Evolutionary conservation across 2,797 vertebrate species (phyloP).

Genomic region (Sparidentex hasta): DNA sequence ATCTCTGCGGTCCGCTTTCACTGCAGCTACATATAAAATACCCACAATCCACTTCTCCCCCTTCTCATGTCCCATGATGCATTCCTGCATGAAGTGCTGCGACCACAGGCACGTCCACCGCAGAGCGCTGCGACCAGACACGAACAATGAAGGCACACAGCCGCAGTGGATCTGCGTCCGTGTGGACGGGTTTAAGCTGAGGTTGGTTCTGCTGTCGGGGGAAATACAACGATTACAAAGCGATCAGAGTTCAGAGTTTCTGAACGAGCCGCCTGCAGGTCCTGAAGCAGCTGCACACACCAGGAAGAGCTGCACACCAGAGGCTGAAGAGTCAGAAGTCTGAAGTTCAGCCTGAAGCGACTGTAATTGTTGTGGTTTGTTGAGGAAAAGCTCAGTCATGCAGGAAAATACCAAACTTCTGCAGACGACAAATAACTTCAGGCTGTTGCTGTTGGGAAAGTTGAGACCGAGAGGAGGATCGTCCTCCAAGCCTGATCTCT

Average conservation of each 20-base stretch:
- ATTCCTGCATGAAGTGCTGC: slow-evolving; percentile 53
- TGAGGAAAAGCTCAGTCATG: slow-evolving; percentile 19
- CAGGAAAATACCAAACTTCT: background rate
- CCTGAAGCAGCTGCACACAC: background rate
- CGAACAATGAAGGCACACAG: slow-evolving; percentile 45
- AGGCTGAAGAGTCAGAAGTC: slow-evolving; percentile 24
- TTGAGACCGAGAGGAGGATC: background rate
- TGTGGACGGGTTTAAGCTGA: slow-evolving; percentile 9
- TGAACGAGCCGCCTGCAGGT: slow-evolving; percentile 18
- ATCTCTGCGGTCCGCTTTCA: slow-evolving; percentile 41
- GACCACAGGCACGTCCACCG: slow-evolving; percentile 41
- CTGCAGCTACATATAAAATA: slow-evolving; percentile 49
- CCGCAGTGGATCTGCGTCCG: slow-evolving; percentile 1
- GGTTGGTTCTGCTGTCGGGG: slow-evolving; percentile 20
- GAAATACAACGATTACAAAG: slow-evolving; percentile 21
- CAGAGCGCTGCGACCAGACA: slow-evolving; percentile 12
- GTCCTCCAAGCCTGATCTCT: background rate
- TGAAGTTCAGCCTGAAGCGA: slow-evolving; percentile 2
- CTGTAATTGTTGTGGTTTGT: slow-evolving; percentile 6
- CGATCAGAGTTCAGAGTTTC: slow-evolving; percentile 13
- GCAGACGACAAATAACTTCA: background rate
- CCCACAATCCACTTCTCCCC: slow-evolving; percentile 49
- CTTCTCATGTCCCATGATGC: slow-evolving; percentile 14
- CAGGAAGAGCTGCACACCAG: slow-evolving; percentile 18
- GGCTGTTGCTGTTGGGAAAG: background rate